These are phyloP conservation scores for Oxytorus armatus DNA, from an alignment of 2,888 invertebrate species.

Conservation along the genomic window DNA sequence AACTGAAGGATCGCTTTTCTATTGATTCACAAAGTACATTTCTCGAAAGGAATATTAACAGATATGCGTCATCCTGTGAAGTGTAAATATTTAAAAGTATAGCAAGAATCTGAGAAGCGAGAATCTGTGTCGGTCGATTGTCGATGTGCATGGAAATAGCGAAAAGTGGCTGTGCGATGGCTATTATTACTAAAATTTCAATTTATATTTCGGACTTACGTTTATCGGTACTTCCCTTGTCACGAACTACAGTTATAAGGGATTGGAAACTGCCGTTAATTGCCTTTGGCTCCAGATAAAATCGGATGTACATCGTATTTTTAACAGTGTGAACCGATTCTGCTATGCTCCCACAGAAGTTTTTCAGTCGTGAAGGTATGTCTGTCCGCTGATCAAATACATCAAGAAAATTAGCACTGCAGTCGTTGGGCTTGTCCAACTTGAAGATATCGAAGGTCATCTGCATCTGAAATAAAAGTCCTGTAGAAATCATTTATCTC, in stretches of 20 bases:
- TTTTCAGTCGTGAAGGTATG: conserved; percentile 87
- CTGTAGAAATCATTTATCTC: conserved; percentile 21
- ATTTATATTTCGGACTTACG: conserved; percentile 77
- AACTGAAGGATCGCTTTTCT: no score
- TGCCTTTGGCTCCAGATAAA: conserved; percentile 88
- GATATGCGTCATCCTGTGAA: no score
- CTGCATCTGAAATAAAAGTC: conserved; percentile 86
- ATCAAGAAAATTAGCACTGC: conserved; percentile 91
- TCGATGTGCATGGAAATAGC: no score
- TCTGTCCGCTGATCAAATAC: conserved; percentile 88
- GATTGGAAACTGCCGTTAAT: conserved; percentile 89
- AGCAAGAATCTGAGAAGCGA: no score
- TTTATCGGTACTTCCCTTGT: conserved; percentile 85
- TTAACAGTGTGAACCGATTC: conserved; percentile 89
- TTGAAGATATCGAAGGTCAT: conserved; percentile 88
- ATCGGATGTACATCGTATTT: conserved; percentile 91
- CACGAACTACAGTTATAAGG: conserved; percentile 91
- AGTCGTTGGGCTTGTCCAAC: conserved; percentile 91
- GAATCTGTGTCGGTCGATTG: no score
- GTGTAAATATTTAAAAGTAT: no score
- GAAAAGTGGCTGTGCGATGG: no score
- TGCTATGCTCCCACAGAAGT: conserved; percentile 95
- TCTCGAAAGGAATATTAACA: no score
- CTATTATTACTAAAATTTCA: background rate
- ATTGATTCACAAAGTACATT: no score